These are phyloP conservation scores for Yponomeuta malinellus DNA, from an alignment of 2,888 invertebrate genomes.

Conservation along the genomic window DNA sequence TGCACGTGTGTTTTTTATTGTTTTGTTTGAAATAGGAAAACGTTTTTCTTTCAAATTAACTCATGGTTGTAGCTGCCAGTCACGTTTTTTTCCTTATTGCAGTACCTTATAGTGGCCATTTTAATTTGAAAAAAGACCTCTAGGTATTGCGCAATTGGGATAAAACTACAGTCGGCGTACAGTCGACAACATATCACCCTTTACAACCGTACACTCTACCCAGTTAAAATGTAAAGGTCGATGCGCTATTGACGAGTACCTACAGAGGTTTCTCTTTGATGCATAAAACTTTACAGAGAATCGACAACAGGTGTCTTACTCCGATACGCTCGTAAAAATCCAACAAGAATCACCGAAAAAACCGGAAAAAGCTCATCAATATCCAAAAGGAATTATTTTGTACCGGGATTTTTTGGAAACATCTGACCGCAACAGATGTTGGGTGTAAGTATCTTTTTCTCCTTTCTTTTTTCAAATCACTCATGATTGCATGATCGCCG, in stretches of 20 bases:
- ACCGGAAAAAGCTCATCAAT: slow-evolving; percentile 49
- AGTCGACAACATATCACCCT: no score
- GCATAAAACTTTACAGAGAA: slow-evolving; percentile 15
- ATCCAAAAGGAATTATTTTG: slow-evolving; percentile 42
- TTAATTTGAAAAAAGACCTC: background rate
- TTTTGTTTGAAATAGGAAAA: slow-evolving; percentile 10
- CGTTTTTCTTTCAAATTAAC: background rate
- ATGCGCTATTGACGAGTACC: no score
- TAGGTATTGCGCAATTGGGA: no score
- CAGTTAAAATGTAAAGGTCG: no score
- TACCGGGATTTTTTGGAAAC: slow-evolving; percentile 40
- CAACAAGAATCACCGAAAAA: slow-evolving; percentile 35
- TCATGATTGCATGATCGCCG: background rate
- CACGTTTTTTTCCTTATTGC: background rate
- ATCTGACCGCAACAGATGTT: slow-evolving; percentile 49
- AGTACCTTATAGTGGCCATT: background rate
- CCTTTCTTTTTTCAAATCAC: background rate
- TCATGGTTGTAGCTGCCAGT: background rate
- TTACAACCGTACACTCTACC: no score
- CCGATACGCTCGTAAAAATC: slow-evolving; percentile 34
- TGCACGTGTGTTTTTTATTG: slow-evolving; percentile 20
- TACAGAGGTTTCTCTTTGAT: no score
- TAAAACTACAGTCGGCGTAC: no score
- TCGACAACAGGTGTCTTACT: slow-evolving; percentile 37
- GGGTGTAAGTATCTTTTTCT: slow-evolving; percentile 26